Conservation (phyloP, 2,888 invertebrate species). For the Chymomyza caudatula region DNA sequence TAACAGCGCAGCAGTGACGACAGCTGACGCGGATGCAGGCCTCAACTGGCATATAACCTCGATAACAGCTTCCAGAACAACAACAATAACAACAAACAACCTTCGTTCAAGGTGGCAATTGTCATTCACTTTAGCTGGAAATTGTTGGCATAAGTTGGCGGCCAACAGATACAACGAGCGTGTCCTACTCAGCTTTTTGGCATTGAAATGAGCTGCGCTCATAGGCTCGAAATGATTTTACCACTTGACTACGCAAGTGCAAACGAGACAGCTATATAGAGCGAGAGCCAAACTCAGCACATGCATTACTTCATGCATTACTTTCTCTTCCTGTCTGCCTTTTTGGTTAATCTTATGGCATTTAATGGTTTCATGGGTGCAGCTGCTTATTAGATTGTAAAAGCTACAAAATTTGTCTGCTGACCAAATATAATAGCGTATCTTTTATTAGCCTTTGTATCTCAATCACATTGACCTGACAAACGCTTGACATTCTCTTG, state of each 20-base stretch:
- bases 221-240: not conserved
- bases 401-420: not conserved
- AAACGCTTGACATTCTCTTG: not conserved
- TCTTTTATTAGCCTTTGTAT: not conserved
- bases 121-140: slow-evolving; percentile 49
- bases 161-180: slow-evolving; percentile 29
- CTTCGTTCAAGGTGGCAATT: slow-evolving; percentile 66
- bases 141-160: slow-evolving; percentile 26
- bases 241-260: slow-evolving; percentile 63
- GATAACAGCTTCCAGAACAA: slow-evolving; percentile 19
- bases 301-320: slow-evolving; percentile 46
- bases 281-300: slow-evolving; percentile 10
- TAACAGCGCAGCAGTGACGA: not conserved
- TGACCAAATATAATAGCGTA: no score
- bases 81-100: slow-evolving; percentile 50
- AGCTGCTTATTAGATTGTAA: slow-evolving; percentile 39
- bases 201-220: slow-evolving; percentile 41
- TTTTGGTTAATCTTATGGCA: slow-evolving; percentile 1
- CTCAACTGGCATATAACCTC: slow-evolving; percentile 2
- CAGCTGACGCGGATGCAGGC: not conserved
- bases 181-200: slow-evolving; percentile 49
- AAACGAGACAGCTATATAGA: not conserved
- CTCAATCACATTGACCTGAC: no score
- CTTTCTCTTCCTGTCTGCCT: slow-evolving; percentile 65
- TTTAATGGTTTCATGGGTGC: not conserved